phyloP scores from a whole-genome alignment of 2,113 vertebrate species.

The Semnopithecus entellus region DNA sequence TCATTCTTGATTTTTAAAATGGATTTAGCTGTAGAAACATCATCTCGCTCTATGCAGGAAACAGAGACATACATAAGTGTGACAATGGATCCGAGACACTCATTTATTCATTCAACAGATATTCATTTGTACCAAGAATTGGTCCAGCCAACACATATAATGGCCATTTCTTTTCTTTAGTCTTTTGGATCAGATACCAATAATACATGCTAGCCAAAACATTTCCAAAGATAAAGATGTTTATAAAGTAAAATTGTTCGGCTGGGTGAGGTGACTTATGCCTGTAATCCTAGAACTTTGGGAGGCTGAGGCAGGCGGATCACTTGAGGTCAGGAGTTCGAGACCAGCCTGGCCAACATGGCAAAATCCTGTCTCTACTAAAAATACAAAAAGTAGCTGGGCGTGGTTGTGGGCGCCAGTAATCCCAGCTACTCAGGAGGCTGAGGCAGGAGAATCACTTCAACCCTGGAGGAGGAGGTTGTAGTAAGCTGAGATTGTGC shows the following conservation, averaged over 20 bases:
- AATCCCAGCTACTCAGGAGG: too few species aligned
- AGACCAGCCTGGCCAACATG: too few species aligned
- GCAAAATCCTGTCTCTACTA: too few species aligned
- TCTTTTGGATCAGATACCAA: not conserved
- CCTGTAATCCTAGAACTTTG: too few species aligned
- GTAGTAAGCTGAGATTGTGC: too few species aligned
- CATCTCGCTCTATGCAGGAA: not conserved
- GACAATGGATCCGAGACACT: not conserved
- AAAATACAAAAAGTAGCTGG: too few species aligned
- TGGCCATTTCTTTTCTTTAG: not conserved
- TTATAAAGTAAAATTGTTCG: not conserved
- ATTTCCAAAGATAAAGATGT: conserved; percentile 29
- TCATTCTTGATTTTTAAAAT: not conserved
- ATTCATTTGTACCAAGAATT: not conserved
- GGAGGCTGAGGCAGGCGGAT: too few species aligned
- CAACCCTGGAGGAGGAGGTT: too few species aligned
- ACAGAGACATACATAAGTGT: not conserved
- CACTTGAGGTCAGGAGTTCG: too few species aligned
- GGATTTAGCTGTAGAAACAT: not conserved
- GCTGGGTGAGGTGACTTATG: too few species aligned
- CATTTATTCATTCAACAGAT: not conserved
- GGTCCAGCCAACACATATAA: not conserved
- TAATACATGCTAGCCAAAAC: not conserved
- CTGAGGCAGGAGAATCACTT: too few species aligned
- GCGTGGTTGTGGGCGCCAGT: too few species aligned